Conservation (phyloP, 2,888 invertebrate genomes). For the Axea sp. region DNA sequence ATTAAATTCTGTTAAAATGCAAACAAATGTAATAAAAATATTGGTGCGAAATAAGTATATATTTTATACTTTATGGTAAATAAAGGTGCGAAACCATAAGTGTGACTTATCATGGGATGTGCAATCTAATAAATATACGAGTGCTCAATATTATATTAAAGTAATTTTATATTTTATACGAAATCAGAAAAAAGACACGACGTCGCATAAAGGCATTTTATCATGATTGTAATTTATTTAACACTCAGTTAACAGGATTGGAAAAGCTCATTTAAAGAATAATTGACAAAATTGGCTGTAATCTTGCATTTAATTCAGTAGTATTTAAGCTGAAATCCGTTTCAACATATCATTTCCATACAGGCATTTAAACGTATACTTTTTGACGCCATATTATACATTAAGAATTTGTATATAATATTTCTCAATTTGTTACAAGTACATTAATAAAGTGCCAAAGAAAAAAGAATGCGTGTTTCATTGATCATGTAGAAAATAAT, state of each 20-base stretch:
- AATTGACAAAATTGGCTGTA: constrained; percentile 10
- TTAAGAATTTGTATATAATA: constrained; percentile 73
- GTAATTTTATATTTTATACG: constrained; percentile 7
- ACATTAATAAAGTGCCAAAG: constrained; percentile 78
- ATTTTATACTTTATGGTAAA: too few relatives aligned
- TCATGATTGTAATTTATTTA: constrained; percentile 14
- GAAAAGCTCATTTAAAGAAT: constrained; percentile 26
- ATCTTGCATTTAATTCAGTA: constrained; percentile 24
- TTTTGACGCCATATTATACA: constrained; percentile 73
- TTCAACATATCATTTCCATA: constrained; percentile 62
- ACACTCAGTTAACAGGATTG: not conserved
- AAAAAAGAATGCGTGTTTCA: constrained; percentile 77
- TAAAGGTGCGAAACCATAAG: too few relatives aligned
- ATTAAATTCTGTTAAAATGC: too few relatives aligned
- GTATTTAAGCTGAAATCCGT: constrained; percentile 19
- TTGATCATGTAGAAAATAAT: not conserved
- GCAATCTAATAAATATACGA: not conserved
- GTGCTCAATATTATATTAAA: constrained; percentile 14
- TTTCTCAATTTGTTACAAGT: constrained; percentile 71
- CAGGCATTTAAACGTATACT: constrained; percentile 66
- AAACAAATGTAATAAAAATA: too few relatives aligned
- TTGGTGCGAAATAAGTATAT: too few relatives aligned
- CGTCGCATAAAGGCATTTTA: constrained; percentile 22
- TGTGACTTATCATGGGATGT: too few relatives aligned
- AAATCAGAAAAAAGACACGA: constrained; percentile 2